Percentiles rank a stretch among this genome's conserved stretches.
Evolutionary conservation across 2,797 vertebrate species (phyloP).

Genomic region (Alectoris magna): DNA sequence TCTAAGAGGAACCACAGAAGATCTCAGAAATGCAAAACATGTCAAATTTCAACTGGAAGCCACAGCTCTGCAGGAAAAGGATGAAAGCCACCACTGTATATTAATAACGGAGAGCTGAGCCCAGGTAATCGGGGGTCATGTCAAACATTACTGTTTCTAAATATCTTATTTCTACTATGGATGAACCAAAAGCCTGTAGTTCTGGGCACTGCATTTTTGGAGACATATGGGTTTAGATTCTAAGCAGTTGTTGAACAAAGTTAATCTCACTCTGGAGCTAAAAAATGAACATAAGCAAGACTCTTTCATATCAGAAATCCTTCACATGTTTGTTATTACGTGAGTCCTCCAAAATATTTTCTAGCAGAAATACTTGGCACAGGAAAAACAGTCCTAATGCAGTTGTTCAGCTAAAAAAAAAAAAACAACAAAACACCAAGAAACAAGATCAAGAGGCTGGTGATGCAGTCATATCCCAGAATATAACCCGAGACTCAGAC

Average conservation of each 20-base stretch:
- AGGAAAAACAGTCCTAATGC: slow-evolving; percentile 39
- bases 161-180: background rate
- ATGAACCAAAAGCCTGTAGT: background rate
- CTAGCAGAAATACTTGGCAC: slow-evolving; percentile 56
- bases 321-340: slow-evolving; percentile 57
- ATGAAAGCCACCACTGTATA: background rate
- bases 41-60: background rate
- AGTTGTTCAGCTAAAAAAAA: slow-evolving; percentile 37
- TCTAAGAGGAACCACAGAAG: background rate
- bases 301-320: slow-evolving; percentile 34
- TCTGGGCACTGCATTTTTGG: background rate
- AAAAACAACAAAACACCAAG: background rate
- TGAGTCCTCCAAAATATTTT: slow-evolving; percentile 22
- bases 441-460: slow-evolving; percentile 45
- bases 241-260: slow-evolving; percentile 13
- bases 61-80: background rate
- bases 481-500: slow-evolving; percentile 69
- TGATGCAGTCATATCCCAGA: slow-evolving; percentile 65
- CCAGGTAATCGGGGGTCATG: background rate
- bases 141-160: background rate
- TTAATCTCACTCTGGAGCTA: slow-evolving; percentile 18
- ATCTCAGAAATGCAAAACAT: background rate
- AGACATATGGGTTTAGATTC: background rate
- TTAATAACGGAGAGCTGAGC: background rate
- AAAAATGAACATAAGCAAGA: background rate